Percentiles rank a stretch among this genome's conserved stretches.
phyloP scores from a whole-genome alignment of 2,113 vertebrate species.

The Urocolius indicus region DNA sequence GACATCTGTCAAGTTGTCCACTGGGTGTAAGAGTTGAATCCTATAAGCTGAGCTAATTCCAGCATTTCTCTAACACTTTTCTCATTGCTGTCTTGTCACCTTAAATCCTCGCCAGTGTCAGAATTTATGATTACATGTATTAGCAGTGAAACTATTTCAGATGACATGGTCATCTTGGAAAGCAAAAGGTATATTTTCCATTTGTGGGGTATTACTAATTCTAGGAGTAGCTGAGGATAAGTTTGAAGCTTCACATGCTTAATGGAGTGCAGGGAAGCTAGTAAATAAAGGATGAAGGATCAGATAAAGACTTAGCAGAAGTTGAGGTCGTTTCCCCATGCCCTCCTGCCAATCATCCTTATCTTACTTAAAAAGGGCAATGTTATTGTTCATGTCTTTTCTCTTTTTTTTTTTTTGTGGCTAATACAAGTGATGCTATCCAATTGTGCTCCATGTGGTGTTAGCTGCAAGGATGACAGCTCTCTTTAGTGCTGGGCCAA shows the following conservation, averaged over 20 bases:
- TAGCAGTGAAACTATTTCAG: neutral
- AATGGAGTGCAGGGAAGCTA: neutral
- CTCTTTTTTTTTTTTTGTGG: slow-evolving; percentile 16
- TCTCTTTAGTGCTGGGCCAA: slow-evolving; percentile 45
- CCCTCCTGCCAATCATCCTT: neutral
- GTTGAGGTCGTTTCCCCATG: neutral
- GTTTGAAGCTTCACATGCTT: neutral
- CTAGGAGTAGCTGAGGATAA: slow-evolving; percentile 36
- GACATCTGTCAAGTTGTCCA: neutral
- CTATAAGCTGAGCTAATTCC: slow-evolving; percentile 34
- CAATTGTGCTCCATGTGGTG: neutral
- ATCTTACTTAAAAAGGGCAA: neutral
- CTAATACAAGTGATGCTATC: neutral
- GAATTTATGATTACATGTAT: neutral
- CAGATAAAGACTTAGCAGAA: neutral
- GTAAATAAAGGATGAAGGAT: neutral
- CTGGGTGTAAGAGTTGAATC: neutral
- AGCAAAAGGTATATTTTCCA: slow-evolving; percentile 49
- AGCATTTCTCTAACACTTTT: neutral
- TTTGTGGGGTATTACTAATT: slow-evolving; percentile 2
- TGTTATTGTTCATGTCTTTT: neutral
- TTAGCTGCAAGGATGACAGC: slow-evolving; percentile 29
- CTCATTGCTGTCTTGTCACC: slow-evolving; percentile 46
- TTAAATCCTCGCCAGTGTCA: neutral
- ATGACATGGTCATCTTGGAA: slow-evolving; percentile 40